Evolutionary conservation across 2,113 vertebrate genomes (phyloP).

Genomic region (Anthoscopus minutus): DNA sequence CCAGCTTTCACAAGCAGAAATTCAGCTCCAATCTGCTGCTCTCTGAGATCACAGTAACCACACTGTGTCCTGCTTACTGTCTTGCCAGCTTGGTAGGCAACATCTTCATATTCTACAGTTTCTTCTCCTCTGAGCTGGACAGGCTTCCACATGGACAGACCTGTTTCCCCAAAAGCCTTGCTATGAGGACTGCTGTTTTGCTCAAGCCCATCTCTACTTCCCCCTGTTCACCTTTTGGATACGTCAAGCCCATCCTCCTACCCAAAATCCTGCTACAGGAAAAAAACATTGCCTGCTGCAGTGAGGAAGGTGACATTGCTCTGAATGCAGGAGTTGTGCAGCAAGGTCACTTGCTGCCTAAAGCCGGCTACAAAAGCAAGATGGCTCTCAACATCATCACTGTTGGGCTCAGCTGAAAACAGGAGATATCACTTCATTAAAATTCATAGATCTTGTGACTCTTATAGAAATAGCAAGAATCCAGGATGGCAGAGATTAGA

Average conservation of each 20-base stretch:
- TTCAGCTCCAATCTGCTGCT: background rate
- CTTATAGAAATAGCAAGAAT: slow-evolving; percentile 22
- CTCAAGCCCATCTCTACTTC: background rate
- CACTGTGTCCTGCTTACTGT: background rate
- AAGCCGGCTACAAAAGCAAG: background rate
- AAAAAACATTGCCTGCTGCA: background rate
- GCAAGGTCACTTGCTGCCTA: slow-evolving; percentile 1
- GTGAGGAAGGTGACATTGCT: slow-evolving; percentile 11
- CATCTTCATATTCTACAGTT: background rate
- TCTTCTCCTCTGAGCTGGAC: background rate
- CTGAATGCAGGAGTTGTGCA: background rate
- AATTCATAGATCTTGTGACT: slow-evolving; percentile 38
- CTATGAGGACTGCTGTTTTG: background rate
- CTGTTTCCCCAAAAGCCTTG: background rate
- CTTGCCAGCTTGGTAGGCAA: background rate
- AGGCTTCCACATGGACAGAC: background rate
- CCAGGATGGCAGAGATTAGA: background rate
- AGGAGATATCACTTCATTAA: slow-evolving; percentile 35
- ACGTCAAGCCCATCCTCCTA: background rate
- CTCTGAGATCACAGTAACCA: background rate
- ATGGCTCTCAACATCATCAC: background rate
- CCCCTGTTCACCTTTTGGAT: background rate
- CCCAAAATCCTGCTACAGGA: background rate
- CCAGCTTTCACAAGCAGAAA: background rate
- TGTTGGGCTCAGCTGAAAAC: background rate